Evolutionary conservation across 2,888 invertebrate species (phyloP).

Genomic region (Andrena flavipes): DNA sequence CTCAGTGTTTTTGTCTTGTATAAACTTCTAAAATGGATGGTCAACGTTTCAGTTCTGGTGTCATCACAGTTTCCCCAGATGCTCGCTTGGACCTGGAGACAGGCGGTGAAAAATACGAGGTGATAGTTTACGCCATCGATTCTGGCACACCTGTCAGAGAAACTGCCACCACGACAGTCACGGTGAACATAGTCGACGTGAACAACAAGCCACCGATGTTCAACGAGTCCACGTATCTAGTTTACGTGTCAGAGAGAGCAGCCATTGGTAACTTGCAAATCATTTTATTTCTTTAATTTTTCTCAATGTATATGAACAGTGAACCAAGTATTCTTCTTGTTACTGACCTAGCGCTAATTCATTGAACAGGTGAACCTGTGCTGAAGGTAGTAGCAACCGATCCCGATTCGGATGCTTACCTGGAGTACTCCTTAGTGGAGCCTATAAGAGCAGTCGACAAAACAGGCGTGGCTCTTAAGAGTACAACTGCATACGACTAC

Average conservation of each 20-base stretch:
- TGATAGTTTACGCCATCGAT: slow-evolving; percentile 91
- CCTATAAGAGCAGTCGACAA: slow-evolving; percentile 90
- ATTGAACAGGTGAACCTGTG: slow-evolving; percentile 86
- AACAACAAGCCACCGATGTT: slow-evolving; percentile 94
- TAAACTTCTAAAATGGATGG: neutral
- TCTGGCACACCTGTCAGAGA: slow-evolving; percentile 91
- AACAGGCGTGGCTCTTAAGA: slow-evolving; percentile 89
- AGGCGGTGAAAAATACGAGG: slow-evolving; percentile 89
- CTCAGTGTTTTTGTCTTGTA: neutral
- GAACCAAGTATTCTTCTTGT: neutral
- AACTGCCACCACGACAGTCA: slow-evolving; percentile 91
- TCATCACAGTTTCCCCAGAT: slow-evolving; percentile 90
- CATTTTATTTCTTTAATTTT: neutral
- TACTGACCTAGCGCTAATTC: neutral
- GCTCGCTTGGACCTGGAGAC: slow-evolving; percentile 90
- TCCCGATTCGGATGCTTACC: slow-evolving; percentile 89
- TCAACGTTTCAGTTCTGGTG: slow-evolving; percentile 86
- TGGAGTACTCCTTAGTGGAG: slow-evolving; percentile 90
- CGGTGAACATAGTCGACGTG: slow-evolving; percentile 90
- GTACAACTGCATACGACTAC: slow-evolving; percentile 88
- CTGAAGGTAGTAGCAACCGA: slow-evolving; percentile 89
- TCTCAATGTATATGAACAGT: too few species aligned
- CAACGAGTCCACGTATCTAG: slow-evolving; percentile 87
- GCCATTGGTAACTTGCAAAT: slow-evolving; percentile 84
- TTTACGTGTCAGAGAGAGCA: slow-evolving; percentile 90